These are phyloP conservation scores for Gambelia wislizenii DNA, from an alignment of 2,797 vertebrate genomes.

Conservation along the genomic window DNA sequence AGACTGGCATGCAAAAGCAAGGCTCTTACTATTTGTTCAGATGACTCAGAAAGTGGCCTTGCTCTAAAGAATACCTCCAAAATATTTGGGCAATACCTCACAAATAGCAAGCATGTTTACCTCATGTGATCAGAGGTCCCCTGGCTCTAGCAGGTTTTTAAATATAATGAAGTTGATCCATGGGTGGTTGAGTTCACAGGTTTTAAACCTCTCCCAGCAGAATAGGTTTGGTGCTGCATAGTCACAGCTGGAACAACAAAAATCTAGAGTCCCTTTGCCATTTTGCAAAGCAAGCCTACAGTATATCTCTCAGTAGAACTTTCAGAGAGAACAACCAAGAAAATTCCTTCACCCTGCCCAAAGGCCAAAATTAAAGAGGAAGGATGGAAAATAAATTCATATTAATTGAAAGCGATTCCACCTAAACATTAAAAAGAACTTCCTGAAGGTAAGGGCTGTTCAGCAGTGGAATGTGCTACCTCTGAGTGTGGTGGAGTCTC, in stretches of 20 bases:
- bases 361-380: neutral
- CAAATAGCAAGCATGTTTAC: constrained; percentile 17
- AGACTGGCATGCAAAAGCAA: constrained; percentile 23
- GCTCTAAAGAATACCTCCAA: constrained; percentile 46
- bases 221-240: neutral
- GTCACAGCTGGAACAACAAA: neutral
- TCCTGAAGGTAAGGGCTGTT: too few species aligned
- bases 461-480: too few species aligned
- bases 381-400: too few species aligned
- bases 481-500: too few species aligned
- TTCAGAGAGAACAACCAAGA: neutral
- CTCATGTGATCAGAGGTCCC: constrained; percentile 42
- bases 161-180: constrained; percentile 50
- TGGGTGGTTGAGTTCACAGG: neutral
- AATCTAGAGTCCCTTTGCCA: neutral
- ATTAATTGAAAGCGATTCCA: too few species aligned
- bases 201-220: neutral
- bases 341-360: neutral
- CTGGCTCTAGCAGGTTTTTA: constrained; percentile 49
- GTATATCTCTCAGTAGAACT: neutral
- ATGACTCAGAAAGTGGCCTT: constrained; percentile 49
- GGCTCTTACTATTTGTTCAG: constrained; percentile 22
- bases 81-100: constrained; percentile 17
- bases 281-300: too few species aligned
- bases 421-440: too few species aligned